A percentile compares a stretch with the other conserved stretches of the same genome.
phyloP scores from a whole-genome alignment of 2,888 invertebrate genomes.

The Cephus pygmeus region DNA sequence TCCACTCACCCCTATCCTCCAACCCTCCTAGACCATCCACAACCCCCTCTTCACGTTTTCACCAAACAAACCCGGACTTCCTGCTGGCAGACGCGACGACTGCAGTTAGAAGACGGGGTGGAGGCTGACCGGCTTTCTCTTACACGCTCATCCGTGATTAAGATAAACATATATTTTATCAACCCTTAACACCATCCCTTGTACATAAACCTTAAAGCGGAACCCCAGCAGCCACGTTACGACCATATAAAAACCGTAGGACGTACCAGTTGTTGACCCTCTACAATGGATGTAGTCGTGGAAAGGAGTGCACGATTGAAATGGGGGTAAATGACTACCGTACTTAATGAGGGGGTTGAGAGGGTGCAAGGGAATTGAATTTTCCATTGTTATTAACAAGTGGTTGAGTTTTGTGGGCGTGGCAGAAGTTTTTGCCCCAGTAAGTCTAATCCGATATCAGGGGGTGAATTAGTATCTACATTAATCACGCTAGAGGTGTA shows the following conservation, averaged over 20 bases:
- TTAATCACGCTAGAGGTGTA: not conserved
- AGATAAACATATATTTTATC: not conserved
- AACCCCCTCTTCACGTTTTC: slow-evolving; percentile 8
- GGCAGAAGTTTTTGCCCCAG: not conserved
- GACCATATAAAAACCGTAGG: not conserved
- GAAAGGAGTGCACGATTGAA: not conserved
- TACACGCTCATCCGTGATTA: not conserved
- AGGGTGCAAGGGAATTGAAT: not conserved
- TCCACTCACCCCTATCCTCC: not conserved
- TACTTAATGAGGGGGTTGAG: not conserved
- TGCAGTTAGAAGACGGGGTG: not conserved
- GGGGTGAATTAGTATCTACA: not conserved
- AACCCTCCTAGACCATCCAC: not conserved
- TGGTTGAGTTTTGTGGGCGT: not conserved
- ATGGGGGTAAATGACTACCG: not conserved
- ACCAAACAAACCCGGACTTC: not conserved
- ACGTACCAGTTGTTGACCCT: not conserved
- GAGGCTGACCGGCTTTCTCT: not conserved
- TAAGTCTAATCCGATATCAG: not conserved
- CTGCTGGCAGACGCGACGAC: not conserved
- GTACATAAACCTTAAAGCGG: not conserved
- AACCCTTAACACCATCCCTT: not conserved
- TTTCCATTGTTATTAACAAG: not conserved
- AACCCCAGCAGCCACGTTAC: not conserved
- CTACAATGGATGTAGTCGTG: not conserved